Base-by-base conservation (phyloP, 2,888 invertebrate genomes). In the Diaphora mendica region DNA sequence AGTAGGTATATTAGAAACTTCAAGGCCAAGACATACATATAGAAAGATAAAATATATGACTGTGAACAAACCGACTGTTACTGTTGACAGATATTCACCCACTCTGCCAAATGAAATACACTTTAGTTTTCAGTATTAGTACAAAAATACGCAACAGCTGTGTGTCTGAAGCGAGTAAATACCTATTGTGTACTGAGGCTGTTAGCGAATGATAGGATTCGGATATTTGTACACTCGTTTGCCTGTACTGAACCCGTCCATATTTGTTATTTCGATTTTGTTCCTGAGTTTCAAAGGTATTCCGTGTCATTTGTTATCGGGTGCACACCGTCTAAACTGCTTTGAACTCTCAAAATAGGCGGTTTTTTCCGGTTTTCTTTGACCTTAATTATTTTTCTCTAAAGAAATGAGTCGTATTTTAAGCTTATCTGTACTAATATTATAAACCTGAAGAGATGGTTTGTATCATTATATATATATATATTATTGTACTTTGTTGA, bases 401-500 rank as follows among this genome's bases (percentile, higher is more conserved):
- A 23, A n/a, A 55, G 8, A 51, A 55, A n/a, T 8, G 55, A n/a
- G 55, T 51, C 23, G 23, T n/a, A 1, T 51, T 23, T 23, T 23
- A 23, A 51, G 8, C 51, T 51, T 8, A 23, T 51, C 33, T 33
- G 4, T 33, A 33, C 33, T 33, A 3, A 33, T 33, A 4, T n/a
- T 33, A 33, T 33, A 3, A 33, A 33, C 2, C 4, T 33, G 4
- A 33, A 33, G 33, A 33, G 33, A 3, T 33, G 2, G 33, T 33
- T 33, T 33, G 4, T 33, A n/a, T n/a, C n/a, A n/a, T n/a, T n/a
- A n/a, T n/a, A n/a, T n/a, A n/a, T n/a, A n/a, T n/a, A n/a, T n/a
- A n/a, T n/a, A n/a, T n/a, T n/a, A n/a, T n/a, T n/a, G n/a, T 81
- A 86, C 86, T 84, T 70, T 75, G 75, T 72, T 85, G 86, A 85